Base-by-base conservation (phyloP, 2,888 invertebrate genomes). In the Chymomyza procnemis region DNA sequence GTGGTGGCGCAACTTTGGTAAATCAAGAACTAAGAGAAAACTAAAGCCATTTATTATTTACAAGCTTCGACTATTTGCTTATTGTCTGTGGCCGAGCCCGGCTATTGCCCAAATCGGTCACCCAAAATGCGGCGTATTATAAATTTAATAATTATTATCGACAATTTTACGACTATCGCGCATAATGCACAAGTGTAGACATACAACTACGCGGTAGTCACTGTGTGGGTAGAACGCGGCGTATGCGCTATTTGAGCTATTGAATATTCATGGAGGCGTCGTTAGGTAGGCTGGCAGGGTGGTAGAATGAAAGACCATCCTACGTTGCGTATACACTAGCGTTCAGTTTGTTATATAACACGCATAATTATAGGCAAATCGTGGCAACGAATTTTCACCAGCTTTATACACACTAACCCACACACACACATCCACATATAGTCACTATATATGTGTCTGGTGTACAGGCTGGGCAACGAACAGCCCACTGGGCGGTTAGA, bases 301-400 rank as follows among this genome's bases (percentile, higher is more conserved):
- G 50, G 50, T 18, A 50, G 26, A 6, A 1, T 4, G 6, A 2
- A 9, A 1, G 19, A 16, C 16, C 63, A 18, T n/a, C 54, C 54
- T 56, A 50, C 6, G 22, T 52, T 61, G 69, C 74, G 76, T 72
- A 78, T 82, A 73, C 71, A 75, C 71, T 77, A 75, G 81, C 79
- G 80, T 83, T 72, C 87, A 87, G 84, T 84, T 84, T 84, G 87
- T 84, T 84, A 87, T 84, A 84, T 87, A 87, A 87, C 87, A 87
- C 87, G 85, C 84, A 87, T 87, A 84, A 84, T 84, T 84, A 87
- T 87, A 84, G 83, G 79, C 87, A 85, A 87, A 84, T 83, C 85
- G 87, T 79, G 83, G 74, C 87, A 84, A 80, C 85, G 85, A 81
- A 87, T 82, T 85, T 83, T 82, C 85, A 76, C 82, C 86, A 77